These are phyloP conservation scores for Gorsachius magnificus DNA, from an alignment of 2,797 vertebrate genomes.

Conservation along the genomic window DNA sequence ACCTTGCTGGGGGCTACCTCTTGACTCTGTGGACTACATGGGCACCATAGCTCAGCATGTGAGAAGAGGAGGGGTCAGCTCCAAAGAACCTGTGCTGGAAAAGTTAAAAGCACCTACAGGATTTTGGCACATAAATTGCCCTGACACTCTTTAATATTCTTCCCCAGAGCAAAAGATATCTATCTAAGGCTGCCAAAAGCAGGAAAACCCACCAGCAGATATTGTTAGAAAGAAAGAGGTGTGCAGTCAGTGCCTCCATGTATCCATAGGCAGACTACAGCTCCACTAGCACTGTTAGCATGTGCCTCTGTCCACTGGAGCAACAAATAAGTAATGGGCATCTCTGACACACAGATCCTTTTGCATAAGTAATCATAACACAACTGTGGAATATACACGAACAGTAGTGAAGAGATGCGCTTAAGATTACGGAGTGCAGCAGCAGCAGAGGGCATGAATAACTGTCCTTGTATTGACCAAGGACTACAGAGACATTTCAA, in stretches of 20 bases:
- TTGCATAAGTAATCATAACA: neutral
- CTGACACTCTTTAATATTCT: neutral
- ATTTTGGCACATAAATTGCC: neutral
- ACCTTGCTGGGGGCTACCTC: neutral
- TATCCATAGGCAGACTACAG: neutral
- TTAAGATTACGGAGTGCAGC: neutral
- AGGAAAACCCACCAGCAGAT: neutral
- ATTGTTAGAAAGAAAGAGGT: neutral
- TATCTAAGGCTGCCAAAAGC: neutral
- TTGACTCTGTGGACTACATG: neutral
- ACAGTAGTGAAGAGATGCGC: neutral
- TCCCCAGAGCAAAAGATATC: neutral
- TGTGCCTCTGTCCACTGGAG: neutral
- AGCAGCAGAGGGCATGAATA: neutral
- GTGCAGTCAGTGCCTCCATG: neutral
- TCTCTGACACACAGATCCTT: neutral
- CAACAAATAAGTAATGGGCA: neutral
- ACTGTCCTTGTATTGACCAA: neutral
- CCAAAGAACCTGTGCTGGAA: neutral
- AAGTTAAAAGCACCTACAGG: neutral
- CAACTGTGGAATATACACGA: neutral
- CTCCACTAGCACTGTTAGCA: neutral
- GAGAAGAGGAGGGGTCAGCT: neutral
- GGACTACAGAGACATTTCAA: neutral
- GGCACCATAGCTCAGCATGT: neutral